Evolutionary conservation across 2,113 vertebrate species (phyloP), one percentile per base, ranked within the genome.

Genomic region (Equus przewalskii): DNA sequence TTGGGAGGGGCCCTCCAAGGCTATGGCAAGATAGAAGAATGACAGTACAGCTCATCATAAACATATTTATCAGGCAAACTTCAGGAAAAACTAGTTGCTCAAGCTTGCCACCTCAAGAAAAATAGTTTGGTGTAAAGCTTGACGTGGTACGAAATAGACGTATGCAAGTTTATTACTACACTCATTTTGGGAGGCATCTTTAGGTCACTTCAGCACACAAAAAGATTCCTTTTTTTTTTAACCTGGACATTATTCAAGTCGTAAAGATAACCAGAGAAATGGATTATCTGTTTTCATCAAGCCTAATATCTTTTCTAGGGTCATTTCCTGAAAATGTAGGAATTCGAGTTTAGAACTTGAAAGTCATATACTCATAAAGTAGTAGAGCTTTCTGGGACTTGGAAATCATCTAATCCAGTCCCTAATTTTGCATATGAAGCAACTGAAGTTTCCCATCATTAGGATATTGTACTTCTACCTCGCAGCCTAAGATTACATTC

Each of bases 61-160:
- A 78, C 49, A 51, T 69, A 75, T 62, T 65, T 73, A 94, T 82
- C 96, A 82, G 91, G 85, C 80, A 81, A 70, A 89, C 80, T 92
- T 97, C 95, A 75, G 85, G 96, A 96, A 97, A 97, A 96, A 98
- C 97, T 64, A 91, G 97, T 93, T 96, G 49, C 60, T 94, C 93
- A 54, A 84, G 97, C 22, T 89, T 84, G 54, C 56, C 78, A 91
- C 79, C 67, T 91, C 80, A 82, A 82, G 94, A 92, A 94, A 96
- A 97, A 76, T 36, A 92, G 84, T 85, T 92, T n/a, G 69, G 65
- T 85, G 89, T 94, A 54, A 95, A 70, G 83, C 41, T 24, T 79
- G 86, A 91, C 64, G 22, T 30, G 81, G 62, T 72, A 18, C 2
- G 14, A 70, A 79, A 65, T 10, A 58, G 58, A 92, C 2, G 9